Evolutionary conservation across 2,888 invertebrate genomes (phyloP), one percentile per base, ranked within the genome.

Genomic region (Phania funesta): DNA sequence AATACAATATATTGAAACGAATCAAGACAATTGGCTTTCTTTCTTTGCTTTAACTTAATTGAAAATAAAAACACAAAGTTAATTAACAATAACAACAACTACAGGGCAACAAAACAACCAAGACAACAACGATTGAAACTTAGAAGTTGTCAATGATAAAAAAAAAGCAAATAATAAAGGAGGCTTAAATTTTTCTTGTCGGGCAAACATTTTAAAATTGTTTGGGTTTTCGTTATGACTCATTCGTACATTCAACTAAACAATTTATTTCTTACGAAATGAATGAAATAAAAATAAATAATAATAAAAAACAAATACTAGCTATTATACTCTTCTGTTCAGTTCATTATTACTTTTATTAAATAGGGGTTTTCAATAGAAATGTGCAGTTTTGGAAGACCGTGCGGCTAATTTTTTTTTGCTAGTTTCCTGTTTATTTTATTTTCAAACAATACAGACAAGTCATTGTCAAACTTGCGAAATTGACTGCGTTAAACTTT

Each of bases 61-160:
- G 50, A 79, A 52, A 78, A 64, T 7, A 68, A 68, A 71, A 60
- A 60, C 24, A 32, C 16, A 54, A 73, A 64, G 50, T 65, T 73
- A 73, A 79, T 79, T 79, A 79, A 73, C 65, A 78, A 64, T 20
- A 38, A 64, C 65, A 78, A 64, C 26, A 38, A 64, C 48, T 18
- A n/a, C 7, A 58, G 44, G 58, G 65, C 41, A 71, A 20, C 16
- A 65, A 32, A 71, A 20, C 16, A 65, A 32, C 44, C 9, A 50
- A 58, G 29, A 48, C 20, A 46, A 54, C 46, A 26, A 41, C 46
- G 41, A 68, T 50, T 76, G 35, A 38, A 77, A 29, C 18, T 35
- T 48, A 16, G 29, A 38, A 54, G 29, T 58, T 65, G 71, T 65
- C 56, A 71, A 78, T 71, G 78, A 68, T 16, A 29, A 54, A 54